Conservation (phyloP, 2,797 vertebrate species). For the Arnoldichthys spilopterus region DNA sequence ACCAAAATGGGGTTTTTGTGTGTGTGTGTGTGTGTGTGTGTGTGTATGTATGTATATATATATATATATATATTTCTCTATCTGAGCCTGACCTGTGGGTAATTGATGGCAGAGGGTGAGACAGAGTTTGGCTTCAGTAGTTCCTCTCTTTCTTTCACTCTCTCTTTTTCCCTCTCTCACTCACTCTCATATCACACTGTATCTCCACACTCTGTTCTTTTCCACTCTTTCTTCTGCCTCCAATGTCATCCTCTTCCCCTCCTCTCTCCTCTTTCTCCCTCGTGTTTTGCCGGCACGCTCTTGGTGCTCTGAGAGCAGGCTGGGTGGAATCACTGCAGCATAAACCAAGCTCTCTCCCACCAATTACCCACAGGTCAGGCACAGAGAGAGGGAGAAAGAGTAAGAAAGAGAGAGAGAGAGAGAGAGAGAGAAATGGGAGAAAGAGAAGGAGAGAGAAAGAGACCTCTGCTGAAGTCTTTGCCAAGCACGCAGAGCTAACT, state of each 20-base stretch:
- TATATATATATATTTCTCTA: neutral
- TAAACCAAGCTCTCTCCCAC: neutral
- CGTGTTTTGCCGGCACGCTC: slow-evolving; percentile 18
- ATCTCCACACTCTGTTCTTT: too few species aligned
- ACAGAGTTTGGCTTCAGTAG: neutral
- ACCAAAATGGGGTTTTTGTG: too few species aligned
- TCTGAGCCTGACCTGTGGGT: too few species aligned
- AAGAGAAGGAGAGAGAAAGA: slow-evolving; percentile 41
- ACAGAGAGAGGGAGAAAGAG: slow-evolving; percentile 45
- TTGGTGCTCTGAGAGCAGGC: slow-evolving; percentile 1
- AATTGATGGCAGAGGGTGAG: too few species aligned
- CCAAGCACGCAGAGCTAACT: slow-evolving; percentile 68
- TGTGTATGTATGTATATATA: too few species aligned
- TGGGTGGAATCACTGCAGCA: slow-evolving; percentile 21
- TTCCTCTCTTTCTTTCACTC: neutral
- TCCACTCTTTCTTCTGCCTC: neutral
- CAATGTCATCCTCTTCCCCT: neutral
- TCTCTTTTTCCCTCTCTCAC: slow-evolving; percentile 20
- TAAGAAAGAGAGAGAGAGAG: slow-evolving; percentile 30
- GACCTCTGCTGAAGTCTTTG: slow-evolving; percentile 55
- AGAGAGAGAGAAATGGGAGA: slow-evolving; percentile 39
- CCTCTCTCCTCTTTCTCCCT: slow-evolving; percentile 21
- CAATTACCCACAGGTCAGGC: slow-evolving; percentile 13
- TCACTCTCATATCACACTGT: neutral
- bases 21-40: too few species aligned